These are phyloP conservation scores for Frankliniella fusca DNA, from an alignment of 2,888 invertebrate species.

Conservation along the genomic window DNA sequence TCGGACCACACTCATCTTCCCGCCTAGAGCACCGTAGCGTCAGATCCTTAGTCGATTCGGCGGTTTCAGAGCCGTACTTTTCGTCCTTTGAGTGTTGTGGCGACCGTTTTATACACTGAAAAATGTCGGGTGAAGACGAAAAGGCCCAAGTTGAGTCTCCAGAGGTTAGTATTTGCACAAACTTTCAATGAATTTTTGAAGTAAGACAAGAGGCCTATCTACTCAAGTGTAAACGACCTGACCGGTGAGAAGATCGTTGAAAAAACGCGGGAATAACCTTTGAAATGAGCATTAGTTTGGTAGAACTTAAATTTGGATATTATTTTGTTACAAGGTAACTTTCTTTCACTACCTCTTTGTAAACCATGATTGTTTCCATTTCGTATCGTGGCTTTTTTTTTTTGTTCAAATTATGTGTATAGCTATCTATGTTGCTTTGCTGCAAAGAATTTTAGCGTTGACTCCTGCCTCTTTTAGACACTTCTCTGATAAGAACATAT, in stretches of 20 bases:
- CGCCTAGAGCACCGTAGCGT: no score
- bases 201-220: background rate
- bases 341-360: background rate
- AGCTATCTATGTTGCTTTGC: background rate
- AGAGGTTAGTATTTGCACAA: background rate
- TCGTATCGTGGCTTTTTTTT: background rate
- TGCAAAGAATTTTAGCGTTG: background rate
- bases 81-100: no score
- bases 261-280: background rate
- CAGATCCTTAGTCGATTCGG: no score
- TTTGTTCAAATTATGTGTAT: background rate
- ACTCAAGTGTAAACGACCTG: background rate
- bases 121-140: constrained; percentile 4
- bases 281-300: background rate
- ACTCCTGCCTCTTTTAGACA: background rate
- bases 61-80: no score
- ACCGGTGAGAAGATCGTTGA: background rate
- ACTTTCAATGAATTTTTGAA: background rate
- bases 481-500: background rate
- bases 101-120: background rate
- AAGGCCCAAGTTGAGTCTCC: background rate
- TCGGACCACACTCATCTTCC: no score
- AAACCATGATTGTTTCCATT: background rate
- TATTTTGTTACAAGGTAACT: background rate
- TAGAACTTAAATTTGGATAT: background rate